Conservation (phyloP, 2,888 invertebrate genomes). For the Orchestes rusci region DNA sequence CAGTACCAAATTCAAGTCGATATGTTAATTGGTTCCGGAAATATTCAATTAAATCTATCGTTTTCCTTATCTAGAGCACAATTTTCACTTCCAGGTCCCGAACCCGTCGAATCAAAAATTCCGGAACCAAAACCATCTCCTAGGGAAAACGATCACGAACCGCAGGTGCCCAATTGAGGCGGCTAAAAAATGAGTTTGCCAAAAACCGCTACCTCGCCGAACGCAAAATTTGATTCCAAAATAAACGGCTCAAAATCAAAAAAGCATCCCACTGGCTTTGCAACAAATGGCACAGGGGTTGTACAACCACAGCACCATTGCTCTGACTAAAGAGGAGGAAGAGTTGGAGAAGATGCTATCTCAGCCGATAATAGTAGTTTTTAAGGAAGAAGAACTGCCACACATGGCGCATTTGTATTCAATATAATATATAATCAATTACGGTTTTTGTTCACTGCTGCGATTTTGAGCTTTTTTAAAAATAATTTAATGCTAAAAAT, state of each 20-base stretch:
- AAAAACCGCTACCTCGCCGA: constrained; percentile 92
- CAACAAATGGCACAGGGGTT: constrained; percentile 92
- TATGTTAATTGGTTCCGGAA: no score
- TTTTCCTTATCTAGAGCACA: background rate
- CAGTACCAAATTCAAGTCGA: no score
- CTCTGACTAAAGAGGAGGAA: constrained; percentile 72
- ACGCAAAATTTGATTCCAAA: constrained; percentile 95
- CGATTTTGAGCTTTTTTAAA: no score
- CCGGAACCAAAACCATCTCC: constrained; percentile 31
- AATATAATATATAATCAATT: no score
- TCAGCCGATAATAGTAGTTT: constrained; percentile 9
- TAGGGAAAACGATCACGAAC: constrained; percentile 93
- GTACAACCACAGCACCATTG: constrained; percentile 82
- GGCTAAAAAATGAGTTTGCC: constrained; percentile 88
- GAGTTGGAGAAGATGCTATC: constrained; percentile 53
- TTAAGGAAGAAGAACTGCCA: constrained; percentile 27
- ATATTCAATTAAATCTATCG: no score
- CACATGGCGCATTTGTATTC: constrained; percentile 40
- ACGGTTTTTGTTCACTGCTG: no score
- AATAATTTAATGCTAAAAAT: no score
- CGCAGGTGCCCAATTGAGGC: constrained; percentile 84
- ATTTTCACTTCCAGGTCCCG: constrained; percentile 61
- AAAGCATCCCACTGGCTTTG: constrained; percentile 78
- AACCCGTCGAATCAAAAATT: constrained; percentile 67
- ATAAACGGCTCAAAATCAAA: constrained; percentile 96